Evolutionary conservation across 2,888 invertebrate species (phyloP).

Genomic region (Eucera pruinosa): DNA sequence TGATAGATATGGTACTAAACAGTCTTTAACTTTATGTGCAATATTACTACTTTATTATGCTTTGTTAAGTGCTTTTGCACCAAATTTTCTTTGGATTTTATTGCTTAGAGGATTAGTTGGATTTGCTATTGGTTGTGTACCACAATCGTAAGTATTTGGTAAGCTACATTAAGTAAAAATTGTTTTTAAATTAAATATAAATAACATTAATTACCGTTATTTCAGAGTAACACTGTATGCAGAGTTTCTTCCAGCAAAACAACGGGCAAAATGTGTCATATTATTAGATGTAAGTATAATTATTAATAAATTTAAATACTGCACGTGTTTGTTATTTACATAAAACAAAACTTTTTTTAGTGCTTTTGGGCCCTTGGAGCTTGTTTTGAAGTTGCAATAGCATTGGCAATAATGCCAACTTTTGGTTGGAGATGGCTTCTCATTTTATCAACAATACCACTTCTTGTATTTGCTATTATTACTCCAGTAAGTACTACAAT

Average conservation of each 20-base stretch:
- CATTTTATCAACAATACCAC: conserved; percentile 95
- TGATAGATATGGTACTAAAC: conserved; percentile 96
- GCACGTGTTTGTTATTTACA: conserved; percentile 32
- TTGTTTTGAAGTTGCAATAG: conserved; percentile 95
- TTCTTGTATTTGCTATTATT: conserved; percentile 92
- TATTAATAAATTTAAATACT: conserved; percentile 25
- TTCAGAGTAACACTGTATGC: conserved; percentile 96
- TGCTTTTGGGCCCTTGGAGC: conserved; percentile 99
- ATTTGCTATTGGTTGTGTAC: conserved; percentile 98
- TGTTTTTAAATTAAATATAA: neutral
- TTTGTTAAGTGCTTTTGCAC: conserved; percentile 94
- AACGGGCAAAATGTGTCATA: conserved; percentile 97
- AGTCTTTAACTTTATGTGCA: conserved; percentile 96
- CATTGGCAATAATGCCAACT: conserved; percentile 95
- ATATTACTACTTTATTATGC: conserved; percentile 96
- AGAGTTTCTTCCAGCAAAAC: conserved; percentile 97
- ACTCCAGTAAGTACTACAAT: conserved; percentile 89
- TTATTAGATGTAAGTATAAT: conserved; percentile 92
- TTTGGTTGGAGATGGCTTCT: conserved; percentile 96
- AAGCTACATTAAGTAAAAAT: conserved; percentile 29
- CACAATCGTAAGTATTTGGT: conserved; percentile 93
- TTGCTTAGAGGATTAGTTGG: conserved; percentile 96
- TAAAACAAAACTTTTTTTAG: conserved; percentile 82
- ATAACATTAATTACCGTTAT: conserved; percentile 10
- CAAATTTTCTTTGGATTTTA: conserved; percentile 95